Evolutionary conservation across 2,113 vertebrate genomes (phyloP).

Genomic region (Saguinus imperator): DNA sequence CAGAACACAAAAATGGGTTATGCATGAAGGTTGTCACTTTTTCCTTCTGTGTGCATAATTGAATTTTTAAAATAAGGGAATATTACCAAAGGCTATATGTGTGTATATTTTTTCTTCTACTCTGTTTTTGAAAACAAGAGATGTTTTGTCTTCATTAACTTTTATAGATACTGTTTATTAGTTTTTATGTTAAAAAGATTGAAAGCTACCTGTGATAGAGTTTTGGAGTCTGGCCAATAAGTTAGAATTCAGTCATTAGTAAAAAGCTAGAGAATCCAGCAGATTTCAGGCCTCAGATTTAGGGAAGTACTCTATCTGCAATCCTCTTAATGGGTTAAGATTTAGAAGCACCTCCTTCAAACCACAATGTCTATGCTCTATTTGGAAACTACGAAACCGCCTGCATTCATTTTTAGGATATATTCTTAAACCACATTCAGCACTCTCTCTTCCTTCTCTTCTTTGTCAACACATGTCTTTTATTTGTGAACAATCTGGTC

Average conservation of each 20-base stretch:
- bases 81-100: neutral
- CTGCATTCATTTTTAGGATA: neutral
- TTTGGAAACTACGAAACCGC: neutral
- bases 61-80: neutral
- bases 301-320: neutral
- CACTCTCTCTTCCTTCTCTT: neutral
- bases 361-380: neutral
- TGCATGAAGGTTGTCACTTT: neutral
- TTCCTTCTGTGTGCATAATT: neutral
- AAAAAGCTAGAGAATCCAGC: neutral
- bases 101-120: neutral
- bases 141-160: neutral
- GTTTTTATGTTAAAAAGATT: conserved; percentile 3
- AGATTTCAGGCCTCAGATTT: neutral
- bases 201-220: neutral
- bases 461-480: neutral
- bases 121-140: neutral
- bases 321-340: neutral
- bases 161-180: neutral
- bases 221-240: neutral
- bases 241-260: neutral
- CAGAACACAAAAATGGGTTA: neutral
- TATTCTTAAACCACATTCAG: neutral
- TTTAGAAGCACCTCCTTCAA: neutral
- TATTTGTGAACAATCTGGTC: neutral